Evolutionary conservation across 2,113 vertebrate genomes (phyloP), one percentile per base, ranked within the genome.

Genomic region (Bubalus kerabau): DNA sequence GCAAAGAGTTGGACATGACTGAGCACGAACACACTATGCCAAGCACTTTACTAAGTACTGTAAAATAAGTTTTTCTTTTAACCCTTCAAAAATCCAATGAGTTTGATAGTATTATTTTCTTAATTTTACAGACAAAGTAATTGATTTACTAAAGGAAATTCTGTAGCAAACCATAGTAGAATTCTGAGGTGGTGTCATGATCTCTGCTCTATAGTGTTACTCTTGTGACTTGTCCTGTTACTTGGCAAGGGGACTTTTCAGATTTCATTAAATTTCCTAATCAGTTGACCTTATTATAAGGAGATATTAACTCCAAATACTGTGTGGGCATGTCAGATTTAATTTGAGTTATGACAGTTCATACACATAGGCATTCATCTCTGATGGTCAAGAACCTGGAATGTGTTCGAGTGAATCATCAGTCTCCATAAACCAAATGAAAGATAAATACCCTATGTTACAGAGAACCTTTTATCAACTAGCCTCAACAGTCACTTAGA

Each of bases 311-410:
- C 93, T 92, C 54, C 85, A 97, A 97, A 95, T 81, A 81, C 36
- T 92, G 88, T 88, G 6, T 96, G 30, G 92, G 28, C 96, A 95
- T 97, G 94, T 98, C 97, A 98, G 96, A 89, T 98, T 98, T 97
- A 98, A 98, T 98, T 62, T 98, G 87, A 95, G 74, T 59, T 97
- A 98, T 96, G 97, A 83, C 74, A 89, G 30, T 88, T 28, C 0
- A 0, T 36, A 92, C 62, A 62, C 78, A 89, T 82, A 95, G 90
- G 86, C 96, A 97, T 54, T 67, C 60, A 98, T 96, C 76, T 89
- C 57, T 96, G 86, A 94, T 97, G 95, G 93, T 97, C 92, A 97
- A 97, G 32, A 36, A 91, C 81, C 28, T 59, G 91, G 30, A 93
- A 95, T 87, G 54, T 96, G 13, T 92, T 93, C 6, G 59, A 86